Evolutionary conservation across 2,113 vertebrate genomes (phyloP).

Genomic region (Ascaphus truei): DNA sequence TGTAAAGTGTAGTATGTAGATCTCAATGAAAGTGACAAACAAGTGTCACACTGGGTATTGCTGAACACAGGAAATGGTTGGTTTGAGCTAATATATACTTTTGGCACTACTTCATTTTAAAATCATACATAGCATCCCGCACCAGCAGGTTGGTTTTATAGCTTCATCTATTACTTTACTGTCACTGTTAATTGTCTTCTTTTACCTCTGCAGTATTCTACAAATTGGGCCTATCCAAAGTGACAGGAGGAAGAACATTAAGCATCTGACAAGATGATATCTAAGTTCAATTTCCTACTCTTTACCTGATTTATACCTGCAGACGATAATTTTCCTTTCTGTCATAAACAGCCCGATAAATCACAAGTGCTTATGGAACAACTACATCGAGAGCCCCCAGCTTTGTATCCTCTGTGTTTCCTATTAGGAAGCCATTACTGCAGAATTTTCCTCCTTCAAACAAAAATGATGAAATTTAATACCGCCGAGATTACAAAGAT

Average conservation of each 20-base stretch:
- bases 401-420: slow-evolving; percentile 94
- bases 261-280: slow-evolving; percentile 99
- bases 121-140: slow-evolving; percentile 98
- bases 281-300: slow-evolving; percentile 99
- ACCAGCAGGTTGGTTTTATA: slow-evolving; percentile 98
- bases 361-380: slow-evolving; percentile 98
- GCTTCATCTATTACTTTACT: slow-evolving; percentile 99
- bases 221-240: slow-evolving; percentile 99
- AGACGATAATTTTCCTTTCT: slow-evolving; percentile 99
- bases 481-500: slow-evolving; percentile 97
- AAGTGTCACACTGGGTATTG: slow-evolving; percentile 73
- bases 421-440: slow-evolving; percentile 99
- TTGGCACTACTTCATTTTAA: slow-evolving; percentile 94
- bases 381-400: slow-evolving; percentile 81
- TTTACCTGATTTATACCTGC: slow-evolving; percentile 99
- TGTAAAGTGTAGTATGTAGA: slow-evolving; percentile 74
- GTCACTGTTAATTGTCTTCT: slow-evolving; percentile 99
- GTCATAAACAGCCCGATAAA: slow-evolving; percentile 99
- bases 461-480: slow-evolving; percentile 99
- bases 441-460: slow-evolving; percentile 99
- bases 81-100: slow-evolving; percentile 82
- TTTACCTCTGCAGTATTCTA: slow-evolving; percentile 99
- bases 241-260: slow-evolving; percentile 99
- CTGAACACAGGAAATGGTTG: slow-evolving; percentile 77
- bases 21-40: slow-evolving; percentile 80